A percentile compares a stretch with the other conserved stretches of the same genome.
Evolutionary conservation across 2,888 invertebrate genomes (phyloP).

Genomic region (Philaethria dido): DNA sequence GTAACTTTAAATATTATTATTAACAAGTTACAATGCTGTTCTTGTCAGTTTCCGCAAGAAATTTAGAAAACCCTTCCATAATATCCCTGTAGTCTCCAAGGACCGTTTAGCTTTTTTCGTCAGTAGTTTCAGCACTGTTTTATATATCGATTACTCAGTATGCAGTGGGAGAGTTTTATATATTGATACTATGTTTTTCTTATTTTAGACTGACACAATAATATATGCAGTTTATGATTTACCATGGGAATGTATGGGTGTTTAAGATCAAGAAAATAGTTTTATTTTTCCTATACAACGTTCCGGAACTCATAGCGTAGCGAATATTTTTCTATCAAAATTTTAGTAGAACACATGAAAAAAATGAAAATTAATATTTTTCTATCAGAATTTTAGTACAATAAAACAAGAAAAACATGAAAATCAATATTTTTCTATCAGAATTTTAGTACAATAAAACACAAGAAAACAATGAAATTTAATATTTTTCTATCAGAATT

Average conservation of each 20-base stretch:
- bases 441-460: too few relatives aligned
- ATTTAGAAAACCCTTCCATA: not conserved
- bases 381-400: too few relatives aligned
- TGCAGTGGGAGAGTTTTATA: not conserved
- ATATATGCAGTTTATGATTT: slow-evolving; percentile 51
- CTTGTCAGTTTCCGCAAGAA: not conserved
- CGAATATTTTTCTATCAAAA: too few relatives aligned
- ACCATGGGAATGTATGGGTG: slow-evolving; percentile 58
- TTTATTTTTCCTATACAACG: slow-evolving; percentile 48
- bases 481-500: too few relatives aligned
- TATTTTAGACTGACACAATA: slow-evolving; percentile 49
- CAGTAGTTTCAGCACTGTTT: not conserved
- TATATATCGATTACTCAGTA: not conserved
- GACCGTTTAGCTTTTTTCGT: not conserved
- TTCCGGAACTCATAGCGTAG: slow-evolving; percentile 50
- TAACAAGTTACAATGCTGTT: not conserved
- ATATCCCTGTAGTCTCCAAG: not conserved
- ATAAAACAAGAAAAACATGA: too few relatives aligned
- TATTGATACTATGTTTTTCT: not conserved
- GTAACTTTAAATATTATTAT: slow-evolving; percentile 40
- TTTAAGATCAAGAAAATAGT: slow-evolving; percentile 47
- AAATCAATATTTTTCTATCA: too few relatives aligned
- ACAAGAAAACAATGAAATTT: too few relatives aligned
- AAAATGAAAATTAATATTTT: too few relatives aligned
- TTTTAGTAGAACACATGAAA: too few relatives aligned